These are phyloP conservation scores for Pogonomyrmex barbatus DNA, from an alignment of 1,140 invertebrate genomes.

Conservation along the genomic window DNA sequence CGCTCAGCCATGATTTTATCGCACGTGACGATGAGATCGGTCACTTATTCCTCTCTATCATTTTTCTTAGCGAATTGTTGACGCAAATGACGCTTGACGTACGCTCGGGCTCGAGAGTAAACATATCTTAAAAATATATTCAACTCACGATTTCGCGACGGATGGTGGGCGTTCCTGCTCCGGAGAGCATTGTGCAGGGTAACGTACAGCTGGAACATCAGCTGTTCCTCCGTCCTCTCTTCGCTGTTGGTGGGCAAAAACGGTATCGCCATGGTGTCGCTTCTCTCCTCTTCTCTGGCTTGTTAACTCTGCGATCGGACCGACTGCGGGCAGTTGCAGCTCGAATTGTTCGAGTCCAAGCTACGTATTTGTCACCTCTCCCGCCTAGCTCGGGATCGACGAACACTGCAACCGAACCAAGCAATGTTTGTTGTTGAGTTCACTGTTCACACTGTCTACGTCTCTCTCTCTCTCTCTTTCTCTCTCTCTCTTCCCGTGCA, in stretches of 20 bases:
- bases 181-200: conserved; percentile 83
- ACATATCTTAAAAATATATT: conserved; percentile 44
- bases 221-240: conserved; percentile 75
- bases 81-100: too few species aligned
- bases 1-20: background rate
- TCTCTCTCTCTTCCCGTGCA: background rate
- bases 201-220: conserved; percentile 83
- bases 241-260: conserved; percentile 84
- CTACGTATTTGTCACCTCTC: background rate
- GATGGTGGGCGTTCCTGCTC: conserved; percentile 81
- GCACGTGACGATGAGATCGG: background rate
- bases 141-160: conserved; percentile 85
- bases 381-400: conserved; percentile 1
- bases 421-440: conserved; percentile 54
- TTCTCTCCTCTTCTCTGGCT: background rate
- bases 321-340: conserved; percentile 7
- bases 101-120: background rate
- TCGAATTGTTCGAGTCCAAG: background rate
- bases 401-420: conserved; percentile 69
- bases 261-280: conserved; percentile 21
- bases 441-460: conserved; percentile 33
- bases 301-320: background rate
- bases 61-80: too few species aligned
- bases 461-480: conserved; percentile 16
- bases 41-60: background rate